Conservation (phyloP, 2,113 vertebrate genomes). For the Paramormyrops kingsleyae region DNA sequence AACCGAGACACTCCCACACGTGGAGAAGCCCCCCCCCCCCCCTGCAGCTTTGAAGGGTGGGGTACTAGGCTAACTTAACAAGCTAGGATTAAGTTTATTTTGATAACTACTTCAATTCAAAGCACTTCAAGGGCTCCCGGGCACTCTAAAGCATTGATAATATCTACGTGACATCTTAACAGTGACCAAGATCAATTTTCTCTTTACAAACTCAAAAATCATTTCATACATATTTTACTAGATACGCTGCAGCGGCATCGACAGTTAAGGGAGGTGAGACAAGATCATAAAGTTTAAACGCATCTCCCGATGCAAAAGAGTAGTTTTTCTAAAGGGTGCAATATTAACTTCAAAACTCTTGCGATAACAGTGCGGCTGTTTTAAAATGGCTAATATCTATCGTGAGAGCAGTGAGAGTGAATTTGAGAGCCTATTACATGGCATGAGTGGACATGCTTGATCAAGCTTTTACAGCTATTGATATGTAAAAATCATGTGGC, state of each 20-base stretch:
- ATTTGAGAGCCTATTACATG: not conserved
- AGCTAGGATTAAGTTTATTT: not conserved
- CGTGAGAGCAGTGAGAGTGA: not conserved
- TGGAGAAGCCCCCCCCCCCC: not conserved
- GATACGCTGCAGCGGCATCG: not conserved
- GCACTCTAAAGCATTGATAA: not conserved
- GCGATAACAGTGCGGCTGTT: not conserved
- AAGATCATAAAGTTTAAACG: conserved; percentile 8
- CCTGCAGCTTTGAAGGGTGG: not conserved
- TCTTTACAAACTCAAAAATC: not conserved
- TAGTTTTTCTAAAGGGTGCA: not conserved
- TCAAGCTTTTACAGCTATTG: not conserved
- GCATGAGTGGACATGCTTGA: not conserved
- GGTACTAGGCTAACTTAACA: not conserved
- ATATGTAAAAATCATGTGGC: not conserved
- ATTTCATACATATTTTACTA: not conserved
- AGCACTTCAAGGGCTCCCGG: not conserved
- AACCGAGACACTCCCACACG: not conserved
- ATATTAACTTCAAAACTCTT: not conserved
- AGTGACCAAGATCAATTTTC: not conserved
- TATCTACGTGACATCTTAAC: not conserved
- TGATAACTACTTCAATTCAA: not conserved
- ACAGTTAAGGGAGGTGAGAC: not conserved
- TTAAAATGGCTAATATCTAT: not conserved
- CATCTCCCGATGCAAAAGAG: not conserved